Evolutionary conservation across 2,797 vertebrate genomes (phyloP), one percentile per base, ranked within the genome.

Genomic region (Yasuhikotakia modesta): DNA sequence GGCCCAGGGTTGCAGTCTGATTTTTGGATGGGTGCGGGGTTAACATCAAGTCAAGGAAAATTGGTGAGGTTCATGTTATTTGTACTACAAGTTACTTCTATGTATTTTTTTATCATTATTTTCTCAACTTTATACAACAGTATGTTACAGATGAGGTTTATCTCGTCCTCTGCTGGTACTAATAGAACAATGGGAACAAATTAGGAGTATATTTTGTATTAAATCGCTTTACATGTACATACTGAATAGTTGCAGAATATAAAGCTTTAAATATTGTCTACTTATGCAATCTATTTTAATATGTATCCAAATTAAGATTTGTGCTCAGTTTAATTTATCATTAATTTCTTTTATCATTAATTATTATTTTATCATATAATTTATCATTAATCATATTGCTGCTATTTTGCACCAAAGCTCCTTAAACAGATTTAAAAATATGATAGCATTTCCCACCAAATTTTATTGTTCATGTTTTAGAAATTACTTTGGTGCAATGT

Each of bases 1-100:
- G 91, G 92, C 93, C 92, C 91, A 92, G 93, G 92, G 88, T 92
- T 93, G 93, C 93, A 93, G 90, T 92, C 91, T 90, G 91, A 91
- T 90, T 89, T 87, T 73, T 88, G 70, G 78, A 88, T 84, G 87
- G 86, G 76, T 81, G 82, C 35, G 81, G 80, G n/a, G 83, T 87
- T 87, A 90, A 82, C 79, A 82, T 90, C 87, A 90, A 91, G 86
- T 81, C 85, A 82, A 88, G 86, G 87, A 89, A 90, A 86, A 84
- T 82, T 85, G 84, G 81, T 80, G 80, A 82, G 87, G 87, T 83
- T 88, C 79, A 84, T 87, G 83, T 88, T 71, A 48, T 82, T 67
- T 74, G 63, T 71, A 53, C 70, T 78, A 85, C 82, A 80, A 74
- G 21, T 80, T 85, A 86, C 85, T 79, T 79, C 61, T 78, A 74